Conservation (phyloP, 2,888 invertebrate genomes). For the Oxyscelio sp. region DNA sequence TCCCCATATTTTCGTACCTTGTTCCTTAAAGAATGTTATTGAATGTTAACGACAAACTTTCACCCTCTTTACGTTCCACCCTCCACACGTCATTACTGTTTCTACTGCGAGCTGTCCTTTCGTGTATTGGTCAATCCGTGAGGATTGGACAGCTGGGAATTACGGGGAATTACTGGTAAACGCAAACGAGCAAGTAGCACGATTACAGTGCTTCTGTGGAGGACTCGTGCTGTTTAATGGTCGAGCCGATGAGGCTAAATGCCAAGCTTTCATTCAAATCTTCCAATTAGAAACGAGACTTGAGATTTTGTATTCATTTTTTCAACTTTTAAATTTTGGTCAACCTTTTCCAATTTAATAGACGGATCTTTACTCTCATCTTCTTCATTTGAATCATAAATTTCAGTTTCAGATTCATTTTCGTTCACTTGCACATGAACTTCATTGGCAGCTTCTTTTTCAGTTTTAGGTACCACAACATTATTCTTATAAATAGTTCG, state of each 20-base stretch:
- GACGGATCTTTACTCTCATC: too few relatives aligned
- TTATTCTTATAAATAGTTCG: too few relatives aligned
- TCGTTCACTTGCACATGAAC: too few relatives aligned
- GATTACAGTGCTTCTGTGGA: slow-evolving; percentile 70
- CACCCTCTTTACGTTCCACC: slow-evolving; percentile 56
- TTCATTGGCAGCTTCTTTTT: too few relatives aligned
- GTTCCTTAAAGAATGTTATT: slow-evolving; percentile 17
- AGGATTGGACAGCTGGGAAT: slow-evolving; percentile 81
- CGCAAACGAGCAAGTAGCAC: slow-evolving; percentile 76
- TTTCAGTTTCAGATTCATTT: too few relatives aligned
- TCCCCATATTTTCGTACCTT: slow-evolving; percentile 16
- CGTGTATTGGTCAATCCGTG: slow-evolving; percentile 62
- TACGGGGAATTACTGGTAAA: slow-evolving; percentile 81
- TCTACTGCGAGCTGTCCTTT: slow-evolving; percentile 64
- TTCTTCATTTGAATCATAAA: too few relatives aligned
- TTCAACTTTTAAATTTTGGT: slow-evolving; percentile 26
- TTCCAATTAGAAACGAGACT: slow-evolving; percentile 68
- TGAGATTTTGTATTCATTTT: slow-evolving; percentile 43
- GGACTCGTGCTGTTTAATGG: slow-evolving; percentile 73
- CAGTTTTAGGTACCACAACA: too few relatives aligned
- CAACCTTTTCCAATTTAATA: too few relatives aligned
- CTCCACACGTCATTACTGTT: slow-evolving; percentile 52
- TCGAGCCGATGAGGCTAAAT: slow-evolving; percentile 67
- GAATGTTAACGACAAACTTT: slow-evolving; percentile 41
- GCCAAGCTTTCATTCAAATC: slow-evolving; percentile 73